Evolutionary conservation across 2,888 invertebrate genomes (phyloP), one percentile per base, ranked within the genome.

Genomic region (Chelonus formosanus): DNA sequence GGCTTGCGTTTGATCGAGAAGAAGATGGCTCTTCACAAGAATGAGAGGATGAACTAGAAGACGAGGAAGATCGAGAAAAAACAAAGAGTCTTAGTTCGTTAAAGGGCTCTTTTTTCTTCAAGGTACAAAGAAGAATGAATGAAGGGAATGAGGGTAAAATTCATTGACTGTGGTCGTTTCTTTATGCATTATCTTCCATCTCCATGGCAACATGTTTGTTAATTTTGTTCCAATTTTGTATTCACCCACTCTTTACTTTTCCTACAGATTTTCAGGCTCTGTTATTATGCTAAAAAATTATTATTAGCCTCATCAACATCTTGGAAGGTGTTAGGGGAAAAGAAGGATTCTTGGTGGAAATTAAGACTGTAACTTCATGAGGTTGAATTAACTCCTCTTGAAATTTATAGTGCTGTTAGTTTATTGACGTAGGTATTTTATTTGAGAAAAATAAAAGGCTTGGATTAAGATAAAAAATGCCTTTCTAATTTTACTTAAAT

Each of bases 181-280:
- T 57, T 50, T 63, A 57, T 43, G 53, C 54, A 65, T 61, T 52
- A 65, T 63, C 53, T 55, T 63, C 47, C 45, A 32, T 31, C 63
- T 57, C 60, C 59, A 55, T 60, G 52, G 55, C 45, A 54, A 50
- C 35, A 35, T 66, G 56, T 58, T 48, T 48, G 54, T 34, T 44
- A 67, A 66, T 56, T 55, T 52, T 54, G 59, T 70, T 71, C 65
- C 66, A 70, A 70, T 70, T 67, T 67, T 60, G 62, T 66, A 20
- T 53, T 65, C 47, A 57, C 31, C 44, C 31, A 3, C 47, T 10
- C 34, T 45, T 61, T 59, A 20, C 20, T 20, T 20, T 20, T 20
- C 2, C 2, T 20, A 20, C 2, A 20, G 20, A 20, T 20, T 20
- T 20, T 20, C 20, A 20, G 20, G 2, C 20, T 20, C 20, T 20